Evolutionary conservation across 2,113 vertebrate genomes (phyloP), one percentile per base, ranked within the genome.

Genomic region (Toxostoma redivivum): DNA sequence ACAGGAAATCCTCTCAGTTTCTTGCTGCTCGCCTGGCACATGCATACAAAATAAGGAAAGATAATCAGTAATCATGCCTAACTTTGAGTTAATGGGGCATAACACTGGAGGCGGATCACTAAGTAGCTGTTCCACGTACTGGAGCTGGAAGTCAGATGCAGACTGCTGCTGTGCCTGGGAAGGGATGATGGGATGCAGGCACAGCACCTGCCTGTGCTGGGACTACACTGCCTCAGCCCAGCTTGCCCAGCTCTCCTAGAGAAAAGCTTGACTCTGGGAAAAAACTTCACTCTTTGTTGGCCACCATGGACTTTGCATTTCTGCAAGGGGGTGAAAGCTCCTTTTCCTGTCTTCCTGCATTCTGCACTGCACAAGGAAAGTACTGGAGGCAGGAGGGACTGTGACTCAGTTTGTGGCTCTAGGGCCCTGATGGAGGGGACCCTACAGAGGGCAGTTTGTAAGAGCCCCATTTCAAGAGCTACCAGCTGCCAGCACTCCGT

Each of bases 81-180:
- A 95, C 96, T 98, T 96, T 91, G 95, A 95, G 85, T 97, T 97
- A 97, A 96, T 56, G 90, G 84, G 78, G 77, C 96, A 82, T 74
- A 91, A 87, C 92, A 67, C 58, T 91, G 79, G 90, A 96, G 89
- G 88, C 27, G 10, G 82, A 85, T 56, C 84, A 54, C 69, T 58
- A 82, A 84, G 70, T 54, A 7, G 10, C 65, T 47, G 25, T 40
- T 76, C 86, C 69, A 44, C 8, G 0, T 51, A 5, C 50, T 15
- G 54, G 64, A 88, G 47, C 62, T 30, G n/a, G 3, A 3, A 20
- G 4, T 17, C 62, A 10, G 3, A 44, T 2, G 11, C 66, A 57
- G 71, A 5, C 23, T 3, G 6, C 82, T 73, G 67, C 64, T 54
- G 31, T 73, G 71, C 54, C 56, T 60, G 77, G 21, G 19, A 53